Conservation (phyloP, 2,113 vertebrate genomes). For the Crypturellus undulatus region DNA sequence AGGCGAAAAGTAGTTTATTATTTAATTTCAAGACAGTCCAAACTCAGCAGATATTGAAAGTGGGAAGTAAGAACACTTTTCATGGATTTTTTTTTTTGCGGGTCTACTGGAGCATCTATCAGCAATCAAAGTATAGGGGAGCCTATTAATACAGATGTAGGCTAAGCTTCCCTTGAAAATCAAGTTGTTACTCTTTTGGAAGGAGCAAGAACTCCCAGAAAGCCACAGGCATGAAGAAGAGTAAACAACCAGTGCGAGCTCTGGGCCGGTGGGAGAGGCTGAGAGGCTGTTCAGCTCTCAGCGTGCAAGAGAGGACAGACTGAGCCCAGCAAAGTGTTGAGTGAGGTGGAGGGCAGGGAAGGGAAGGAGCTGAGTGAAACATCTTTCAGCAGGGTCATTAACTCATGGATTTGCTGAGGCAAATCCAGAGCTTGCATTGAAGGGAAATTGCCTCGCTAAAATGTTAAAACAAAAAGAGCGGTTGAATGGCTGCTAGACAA, state of each 20-base stretch:
- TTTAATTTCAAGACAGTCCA: not conserved
- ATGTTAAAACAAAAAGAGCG: not conserved
- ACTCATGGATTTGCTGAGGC: not conserved
- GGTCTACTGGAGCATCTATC: not conserved
- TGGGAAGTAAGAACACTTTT: not conserved
- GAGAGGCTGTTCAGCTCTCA: fast-evolving
- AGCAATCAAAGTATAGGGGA: not conserved
- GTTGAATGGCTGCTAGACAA: not conserved
- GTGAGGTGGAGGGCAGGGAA: fast-evolving
- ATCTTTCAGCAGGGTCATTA: not conserved
- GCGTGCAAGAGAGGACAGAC: not conserved
- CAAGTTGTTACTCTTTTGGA: not conserved
- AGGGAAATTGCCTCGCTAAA: not conserved
- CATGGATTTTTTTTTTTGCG: not conserved
- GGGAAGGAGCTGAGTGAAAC: not conserved
- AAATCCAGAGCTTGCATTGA: not conserved
- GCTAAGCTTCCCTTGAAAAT: not conserved
- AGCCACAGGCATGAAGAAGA: not conserved
- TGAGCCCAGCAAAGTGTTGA: not conserved
- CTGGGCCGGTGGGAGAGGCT: not conserved
- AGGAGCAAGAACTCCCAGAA: not conserved
- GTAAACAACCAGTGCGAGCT: fast-evolving
- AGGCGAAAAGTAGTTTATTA: not conserved
- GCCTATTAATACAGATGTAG: fast-evolving
- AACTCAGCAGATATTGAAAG: not conserved